Conservation (phyloP, 2,797 vertebrate genomes). For the Tiaroga cobitis region DNA sequence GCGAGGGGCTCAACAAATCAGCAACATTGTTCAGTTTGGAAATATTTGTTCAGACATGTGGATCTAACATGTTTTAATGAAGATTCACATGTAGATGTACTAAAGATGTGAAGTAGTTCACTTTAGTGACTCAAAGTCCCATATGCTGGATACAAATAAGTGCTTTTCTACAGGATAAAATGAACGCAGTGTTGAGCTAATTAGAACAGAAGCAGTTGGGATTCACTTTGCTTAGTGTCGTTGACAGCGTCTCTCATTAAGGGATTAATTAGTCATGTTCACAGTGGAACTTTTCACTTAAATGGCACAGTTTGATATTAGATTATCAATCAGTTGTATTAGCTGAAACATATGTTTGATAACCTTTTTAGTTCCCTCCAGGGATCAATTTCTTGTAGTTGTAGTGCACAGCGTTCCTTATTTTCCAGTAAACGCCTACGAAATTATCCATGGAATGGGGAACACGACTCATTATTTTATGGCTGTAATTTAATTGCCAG, state of each 20-base stretch:
- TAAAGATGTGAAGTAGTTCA: neutral
- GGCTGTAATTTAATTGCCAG: conserved; percentile 10
- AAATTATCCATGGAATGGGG: neutral
- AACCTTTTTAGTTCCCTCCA: neutral
- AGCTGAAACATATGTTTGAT: conserved; percentile 1
- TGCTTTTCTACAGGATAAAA: neutral
- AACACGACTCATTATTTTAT: conserved; percentile 8
- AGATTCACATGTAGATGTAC: neutral
- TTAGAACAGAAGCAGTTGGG: neutral
- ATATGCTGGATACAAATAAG: too few relatives aligned
- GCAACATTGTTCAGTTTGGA: neutral
- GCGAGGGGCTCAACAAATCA: neutral
- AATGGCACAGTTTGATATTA: conserved; percentile 14
- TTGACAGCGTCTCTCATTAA: neutral
- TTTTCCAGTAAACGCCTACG: neutral
- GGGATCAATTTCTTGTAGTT: conserved; percentile 13
- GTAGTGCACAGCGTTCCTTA: neutral
- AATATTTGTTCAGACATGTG: too few relatives aligned
- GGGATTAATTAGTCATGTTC: conserved; percentile 14
- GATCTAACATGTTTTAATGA: neutral
- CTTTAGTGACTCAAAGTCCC: neutral
- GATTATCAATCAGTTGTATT: conserved; percentile 6
- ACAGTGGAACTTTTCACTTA: neutral
- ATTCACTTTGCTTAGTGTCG: neutral
- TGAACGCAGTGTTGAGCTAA: neutral